Base-by-base conservation (phyloP, 2,113 vertebrate species). In the Bubalus kerabau region DNA sequence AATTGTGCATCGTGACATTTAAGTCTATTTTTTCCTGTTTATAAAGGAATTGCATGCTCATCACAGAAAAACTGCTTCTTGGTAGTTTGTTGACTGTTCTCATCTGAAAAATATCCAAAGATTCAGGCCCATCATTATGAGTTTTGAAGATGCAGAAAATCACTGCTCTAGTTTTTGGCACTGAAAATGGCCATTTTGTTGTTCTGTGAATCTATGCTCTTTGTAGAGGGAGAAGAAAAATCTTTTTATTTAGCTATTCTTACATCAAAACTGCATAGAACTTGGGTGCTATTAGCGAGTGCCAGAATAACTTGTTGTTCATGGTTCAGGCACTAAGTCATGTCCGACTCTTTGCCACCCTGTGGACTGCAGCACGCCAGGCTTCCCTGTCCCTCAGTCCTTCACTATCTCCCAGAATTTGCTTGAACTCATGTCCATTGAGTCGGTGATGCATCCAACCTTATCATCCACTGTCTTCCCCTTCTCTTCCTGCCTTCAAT, bases 121-220 rank as follows among this genome's bases (percentile, higher is more conserved):
- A 91, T 4, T 83, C 76, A 71, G 59, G 89, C 91, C 86, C 62
- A 28, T 95, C 50, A 91, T 95, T 64, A 83, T 43, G 91, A 57
- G 81, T 80, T 91, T 50, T 78, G 82, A 96, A 96, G 95, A 95
- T 11, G 23, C 43, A 89, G 85, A 97, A 96, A 96, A 94, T 85
- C 81, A 92, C 64, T 87, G 56, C 32, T 90, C 82, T 28, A 5
- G 92, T 43, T 96, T 87, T 78, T 86, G 97, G 91, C 91, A 85
- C 81, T n/a, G 74, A 74, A 92, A 90, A 94, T 46, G 62, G 43
- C 67, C 88, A 91, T 97, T 89, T 54, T 83, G 67, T 28, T 91
- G 36, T 85, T 96, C 85, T 54, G 15, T 48, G n/a, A 48, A 23
- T 46, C 67, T 36, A 8, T 1, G 43, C 57, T 81, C 67, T 87